Evolutionary conservation across 2,888 invertebrate genomes (phyloP).

Genomic region (Mythimna ferrago): DNA sequence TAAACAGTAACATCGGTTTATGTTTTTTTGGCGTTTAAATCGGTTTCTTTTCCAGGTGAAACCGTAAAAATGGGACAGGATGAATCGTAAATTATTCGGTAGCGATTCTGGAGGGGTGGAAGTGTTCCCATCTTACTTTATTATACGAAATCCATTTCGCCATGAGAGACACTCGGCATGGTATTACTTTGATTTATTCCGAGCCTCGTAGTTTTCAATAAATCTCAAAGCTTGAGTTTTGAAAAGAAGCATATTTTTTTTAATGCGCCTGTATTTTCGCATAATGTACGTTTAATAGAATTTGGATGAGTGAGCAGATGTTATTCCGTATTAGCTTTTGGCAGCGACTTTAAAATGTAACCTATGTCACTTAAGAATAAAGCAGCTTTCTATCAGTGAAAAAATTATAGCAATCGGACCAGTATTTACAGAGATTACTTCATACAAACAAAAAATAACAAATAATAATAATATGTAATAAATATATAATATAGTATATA

Average conservation of each 20-base stretch:
- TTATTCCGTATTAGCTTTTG: neutral
- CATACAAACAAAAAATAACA: no score
- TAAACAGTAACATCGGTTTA: slow-evolving; percentile 59
- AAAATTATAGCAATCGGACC: no score
- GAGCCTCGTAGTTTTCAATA: slow-evolving; percentile 36
- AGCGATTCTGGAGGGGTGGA: slow-evolving; percentile 7
- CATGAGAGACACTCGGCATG: slow-evolving; percentile 28
- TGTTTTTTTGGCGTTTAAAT: slow-evolving; percentile 56
- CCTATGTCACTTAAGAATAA: no score
- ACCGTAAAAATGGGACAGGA: slow-evolving; percentile 59
- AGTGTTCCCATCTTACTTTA: slow-evolving; percentile 43
- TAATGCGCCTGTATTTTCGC: neutral
- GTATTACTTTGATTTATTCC: slow-evolving; percentile 51
- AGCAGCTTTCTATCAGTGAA: no score
- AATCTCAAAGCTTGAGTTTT: slow-evolving; percentile 14
- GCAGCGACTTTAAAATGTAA: no score
- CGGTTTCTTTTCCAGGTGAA: slow-evolving; percentile 55
- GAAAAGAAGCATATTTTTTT: neutral
- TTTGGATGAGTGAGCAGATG: no score
- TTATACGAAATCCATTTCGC: slow-evolving; percentile 40
- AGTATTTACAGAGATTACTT: no score
- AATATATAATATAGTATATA: no score
- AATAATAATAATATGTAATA: no score
- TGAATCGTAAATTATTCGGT: slow-evolving; percentile 60
- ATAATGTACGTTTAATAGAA: neutral